Conservation (phyloP, 53 echinoderm and acorn worm genomes). For the Zoroaster sp. region DNA sequence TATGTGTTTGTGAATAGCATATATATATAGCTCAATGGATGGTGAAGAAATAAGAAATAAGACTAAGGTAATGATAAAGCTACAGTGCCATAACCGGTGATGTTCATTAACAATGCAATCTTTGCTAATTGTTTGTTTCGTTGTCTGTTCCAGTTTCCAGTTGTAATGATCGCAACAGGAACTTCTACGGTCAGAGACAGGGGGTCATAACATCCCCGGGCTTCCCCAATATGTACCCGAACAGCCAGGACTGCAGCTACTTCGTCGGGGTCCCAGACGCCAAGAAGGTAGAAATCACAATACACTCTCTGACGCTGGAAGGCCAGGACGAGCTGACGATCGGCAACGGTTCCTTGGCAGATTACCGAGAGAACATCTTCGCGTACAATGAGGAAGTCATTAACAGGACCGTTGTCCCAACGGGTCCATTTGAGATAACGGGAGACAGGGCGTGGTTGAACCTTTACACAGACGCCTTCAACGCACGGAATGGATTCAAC, state of each 20-base stretch:
- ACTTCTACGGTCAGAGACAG: not conserved
- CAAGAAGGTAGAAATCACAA: constrained; percentile 1
- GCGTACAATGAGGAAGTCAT: not conserved
- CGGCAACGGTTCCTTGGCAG: not conserved
- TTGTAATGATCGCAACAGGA: not conserved
- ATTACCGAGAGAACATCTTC: not conserved
- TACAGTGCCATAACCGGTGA: too few species aligned
- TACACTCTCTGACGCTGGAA: not conserved
- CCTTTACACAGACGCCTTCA: not conserved
- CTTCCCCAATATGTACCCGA: constrained; percentile 39
- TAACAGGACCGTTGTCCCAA: not conserved
- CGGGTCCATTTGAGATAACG: not conserved
- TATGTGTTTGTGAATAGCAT: too few species aligned
- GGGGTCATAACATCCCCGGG: not conserved
- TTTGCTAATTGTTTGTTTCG: too few species aligned
- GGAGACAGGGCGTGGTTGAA: not conserved
- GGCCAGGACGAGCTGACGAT: not conserved
- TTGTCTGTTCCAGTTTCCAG: not conserved
- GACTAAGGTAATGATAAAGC: too few species aligned
- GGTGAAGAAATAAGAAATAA: too few species aligned
- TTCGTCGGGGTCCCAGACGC: constrained; percentile 56
- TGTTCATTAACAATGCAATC: too few species aligned
- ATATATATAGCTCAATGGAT: too few species aligned
- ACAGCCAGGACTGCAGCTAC: constrained; percentile 58
- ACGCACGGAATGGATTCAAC: not conserved